Conservation (phyloP, 2,113 vertebrate genomes). For the Malaclemys terrapin region DNA sequence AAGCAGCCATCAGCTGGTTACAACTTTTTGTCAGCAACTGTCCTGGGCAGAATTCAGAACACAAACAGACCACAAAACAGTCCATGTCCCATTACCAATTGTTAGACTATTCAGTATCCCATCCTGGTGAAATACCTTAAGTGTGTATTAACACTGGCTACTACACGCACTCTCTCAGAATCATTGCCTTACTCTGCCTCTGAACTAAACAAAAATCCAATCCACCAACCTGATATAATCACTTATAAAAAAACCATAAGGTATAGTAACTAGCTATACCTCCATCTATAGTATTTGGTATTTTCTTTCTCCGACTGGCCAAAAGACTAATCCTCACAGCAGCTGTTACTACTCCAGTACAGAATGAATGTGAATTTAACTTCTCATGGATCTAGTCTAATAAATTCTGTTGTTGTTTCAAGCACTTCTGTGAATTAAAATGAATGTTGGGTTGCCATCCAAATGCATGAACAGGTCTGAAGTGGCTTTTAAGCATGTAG, state of each 20-base stretch:
- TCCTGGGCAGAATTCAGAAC: background rate
- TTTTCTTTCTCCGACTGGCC: constrained; percentile 60
- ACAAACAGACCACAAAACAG: background rate
- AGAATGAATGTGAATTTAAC: constrained; percentile 74
- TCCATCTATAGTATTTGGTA: constrained; percentile 40
- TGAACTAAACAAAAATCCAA: background rate
- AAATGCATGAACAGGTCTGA: constrained; percentile 66
- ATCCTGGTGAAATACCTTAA: background rate
- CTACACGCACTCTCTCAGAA: background rate
- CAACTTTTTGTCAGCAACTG: constrained; percentile 21
- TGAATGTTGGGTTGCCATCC: constrained; percentile 67
- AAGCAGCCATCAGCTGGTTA: background rate
- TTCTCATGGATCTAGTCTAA: constrained; percentile 57
- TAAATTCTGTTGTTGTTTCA: constrained; percentile 66
- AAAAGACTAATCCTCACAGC: constrained; percentile 74
- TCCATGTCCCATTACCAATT: constrained; percentile 2
- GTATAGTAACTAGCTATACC: constrained; percentile 34
- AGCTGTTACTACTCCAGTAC: constrained; percentile 75
- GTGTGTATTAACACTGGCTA: background rate
- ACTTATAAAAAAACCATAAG: background rate
- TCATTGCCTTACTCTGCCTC: background rate
- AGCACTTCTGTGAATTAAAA: constrained; percentile 75
- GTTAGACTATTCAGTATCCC: background rate
- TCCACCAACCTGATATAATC: background rate
- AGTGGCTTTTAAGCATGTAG: constrained; percentile 73